A percentile compares a stretch with the other conserved stretches of the same genome.
phyloP scores from a whole-genome alignment of 1,140 invertebrate genomes.

The Cyrtorhinus lividipennis region DNA sequence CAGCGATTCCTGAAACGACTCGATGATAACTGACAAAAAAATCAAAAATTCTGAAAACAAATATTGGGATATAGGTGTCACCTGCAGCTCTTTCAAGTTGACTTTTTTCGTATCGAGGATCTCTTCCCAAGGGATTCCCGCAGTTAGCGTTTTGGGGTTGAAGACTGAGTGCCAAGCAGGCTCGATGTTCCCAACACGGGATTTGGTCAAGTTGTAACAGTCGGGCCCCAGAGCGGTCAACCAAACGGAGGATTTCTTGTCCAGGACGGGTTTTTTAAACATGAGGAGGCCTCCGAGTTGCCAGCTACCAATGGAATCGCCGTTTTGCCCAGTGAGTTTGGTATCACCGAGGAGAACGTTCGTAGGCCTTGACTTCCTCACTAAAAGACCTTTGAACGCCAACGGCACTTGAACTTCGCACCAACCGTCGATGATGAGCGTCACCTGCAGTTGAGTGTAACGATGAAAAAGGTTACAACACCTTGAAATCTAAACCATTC shows the following conservation, averaged over 20 bases:
- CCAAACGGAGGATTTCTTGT: conserved; percentile 33
- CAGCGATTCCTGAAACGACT: conserved; percentile 39
- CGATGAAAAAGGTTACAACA: neutral
- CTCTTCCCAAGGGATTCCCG: conserved; percentile 32
- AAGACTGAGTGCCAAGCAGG: conserved; percentile 35
- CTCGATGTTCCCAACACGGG: conserved; percentile 32
- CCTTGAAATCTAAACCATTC: neutral
- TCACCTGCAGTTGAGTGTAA: conserved; percentile 35
- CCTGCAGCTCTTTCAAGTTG: conserved; percentile 30
- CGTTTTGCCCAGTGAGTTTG: neutral
- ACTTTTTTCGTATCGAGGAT: conserved; percentile 29
- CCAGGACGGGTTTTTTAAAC: conserved; percentile 34
- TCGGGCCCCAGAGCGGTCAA: conserved; percentile 37
- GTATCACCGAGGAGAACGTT: conserved; percentile 36
- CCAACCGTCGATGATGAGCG: conserved; percentile 37
- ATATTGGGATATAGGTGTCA: conserved; percentile 19
- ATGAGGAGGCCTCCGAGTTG: conserved; percentile 38
- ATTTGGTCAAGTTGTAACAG: conserved; percentile 36
- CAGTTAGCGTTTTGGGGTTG: conserved; percentile 31
- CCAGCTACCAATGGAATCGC: conserved; percentile 28
- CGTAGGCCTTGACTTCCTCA: conserved; percentile 34
- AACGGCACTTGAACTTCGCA: conserved; percentile 33
- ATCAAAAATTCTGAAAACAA: too few species aligned
- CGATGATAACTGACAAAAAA: neutral
- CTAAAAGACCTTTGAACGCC: conserved; percentile 33